Conservation (phyloP, 2,113 vertebrate genomes). For the Urocitellus parryii region DNA sequence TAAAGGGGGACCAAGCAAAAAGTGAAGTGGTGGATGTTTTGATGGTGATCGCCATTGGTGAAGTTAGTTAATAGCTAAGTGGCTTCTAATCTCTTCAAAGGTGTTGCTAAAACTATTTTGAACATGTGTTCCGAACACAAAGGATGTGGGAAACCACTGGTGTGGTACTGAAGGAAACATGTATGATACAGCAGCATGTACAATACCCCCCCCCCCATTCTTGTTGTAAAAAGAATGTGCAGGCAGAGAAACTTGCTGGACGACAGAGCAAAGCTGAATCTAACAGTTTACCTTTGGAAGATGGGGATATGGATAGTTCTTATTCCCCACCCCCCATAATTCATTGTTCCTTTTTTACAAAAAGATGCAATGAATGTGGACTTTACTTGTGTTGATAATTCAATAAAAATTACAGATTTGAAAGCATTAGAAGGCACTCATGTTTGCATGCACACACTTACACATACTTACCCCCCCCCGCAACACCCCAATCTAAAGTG, state of each 20-base stretch:
- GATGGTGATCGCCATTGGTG: background rate
- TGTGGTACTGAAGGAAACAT: background rate
- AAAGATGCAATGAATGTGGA: background rate
- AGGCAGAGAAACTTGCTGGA: background rate
- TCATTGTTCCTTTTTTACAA: background rate
- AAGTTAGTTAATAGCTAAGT: background rate
- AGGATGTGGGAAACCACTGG: background rate
- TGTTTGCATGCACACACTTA: rapidly evolving
- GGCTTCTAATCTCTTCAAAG: conserved; percentile 1
- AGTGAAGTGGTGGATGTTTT: background rate
- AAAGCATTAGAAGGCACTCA: background rate
- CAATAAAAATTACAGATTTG: background rate
- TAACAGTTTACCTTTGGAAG: background rate
- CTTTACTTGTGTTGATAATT: background rate
- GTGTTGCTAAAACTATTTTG: background rate
- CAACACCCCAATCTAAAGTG: background rate
- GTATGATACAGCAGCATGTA: background rate
- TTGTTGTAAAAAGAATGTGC: background rate
- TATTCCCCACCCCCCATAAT: background rate
- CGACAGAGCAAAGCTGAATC: background rate
- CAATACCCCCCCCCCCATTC: background rate
- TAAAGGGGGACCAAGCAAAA: background rate
- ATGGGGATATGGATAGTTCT: background rate
- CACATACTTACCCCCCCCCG: background rate
- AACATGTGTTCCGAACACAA: background rate